Conservation (phyloP, 2,797 vertebrate genomes). For the Psittacula derbiana region DNA sequence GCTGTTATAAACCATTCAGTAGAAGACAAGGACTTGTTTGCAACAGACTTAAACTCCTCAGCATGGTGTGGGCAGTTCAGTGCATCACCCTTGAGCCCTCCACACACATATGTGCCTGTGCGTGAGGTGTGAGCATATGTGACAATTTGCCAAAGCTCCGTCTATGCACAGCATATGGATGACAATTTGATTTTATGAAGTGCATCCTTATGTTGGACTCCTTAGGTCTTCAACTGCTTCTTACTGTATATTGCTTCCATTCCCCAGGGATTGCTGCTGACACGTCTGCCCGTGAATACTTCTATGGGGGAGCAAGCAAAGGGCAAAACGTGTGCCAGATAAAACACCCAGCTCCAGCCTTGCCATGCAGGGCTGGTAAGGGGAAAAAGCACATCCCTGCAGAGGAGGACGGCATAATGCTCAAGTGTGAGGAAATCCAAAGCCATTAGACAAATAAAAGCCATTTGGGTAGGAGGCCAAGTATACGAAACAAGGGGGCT, state of each 20-base stretch:
- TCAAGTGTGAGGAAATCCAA: background rate
- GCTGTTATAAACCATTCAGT: background rate
- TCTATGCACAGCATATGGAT: background rate
- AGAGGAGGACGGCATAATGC: background rate
- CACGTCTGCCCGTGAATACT: background rate
- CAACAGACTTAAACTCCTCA: background rate
- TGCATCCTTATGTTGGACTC: background rate
- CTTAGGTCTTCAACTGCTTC: background rate
- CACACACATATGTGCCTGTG: background rate
- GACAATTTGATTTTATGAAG: conserved; percentile 12
- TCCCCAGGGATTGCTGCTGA: background rate
- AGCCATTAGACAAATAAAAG: background rate
- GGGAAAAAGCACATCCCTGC: background rate
- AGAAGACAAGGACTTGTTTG: background rate
- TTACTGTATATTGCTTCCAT: background rate
- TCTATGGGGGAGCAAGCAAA: background rate
- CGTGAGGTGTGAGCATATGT: background rate
- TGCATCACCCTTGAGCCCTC: background rate
- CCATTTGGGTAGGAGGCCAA: background rate
- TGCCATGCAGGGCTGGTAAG: background rate
- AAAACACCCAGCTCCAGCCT: background rate
- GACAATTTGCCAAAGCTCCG: conserved; percentile 29
- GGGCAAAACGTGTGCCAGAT: background rate
- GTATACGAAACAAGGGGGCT: fast-evolving
- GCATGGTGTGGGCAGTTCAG: background rate